Evolutionary conservation across 2,888 invertebrate species (phyloP), one percentile per base, ranked within the genome.

Genomic region (Carterocephalus palaemon): DNA sequence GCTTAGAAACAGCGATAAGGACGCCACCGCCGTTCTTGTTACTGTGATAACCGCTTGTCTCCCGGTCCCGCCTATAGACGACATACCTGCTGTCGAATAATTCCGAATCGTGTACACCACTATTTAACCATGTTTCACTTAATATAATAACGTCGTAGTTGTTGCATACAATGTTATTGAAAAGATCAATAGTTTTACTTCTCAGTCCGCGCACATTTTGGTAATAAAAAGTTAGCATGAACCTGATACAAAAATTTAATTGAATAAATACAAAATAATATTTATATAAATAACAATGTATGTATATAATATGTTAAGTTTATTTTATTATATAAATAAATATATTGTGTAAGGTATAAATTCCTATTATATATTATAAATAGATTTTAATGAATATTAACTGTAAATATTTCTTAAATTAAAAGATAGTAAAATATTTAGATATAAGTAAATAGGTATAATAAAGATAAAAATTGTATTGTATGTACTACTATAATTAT

Each of bases 81-180:
- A 5, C 5, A 9, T 38, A 38, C 3, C 28, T 17, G 2, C 4
- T 28, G n/a, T 43, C 36, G 13, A 43, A 32, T n/a, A 42, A 3
- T 13, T 43, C 40, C 5, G 17, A 26, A 6, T 36, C 43, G 4
- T 28, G 19, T 9, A 46, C n/a, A 13, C 19, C 20, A 2, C 2
- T 13, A 2, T 33, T 41, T 0, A 31, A 17, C 49, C 49, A 49
- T 4, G 45, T 48, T 17, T 37, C 37, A n/a, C 13, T 22, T n/a
- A n/a, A n/a, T n/a, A 39, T 6, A 1, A 43, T 29, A 1, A 36
- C n/a, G 29, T 36, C 26, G 13, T 33, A 37, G 29, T 22, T 20
- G 4, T 2, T 8, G 9, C 33, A 20, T 7, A 33, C 20, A 1
- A 20, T 22, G 13, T 41, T 36, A 28, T 31, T 36, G 6, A 37